Evolutionary conservation across 2,888 invertebrate genomes (phyloP), one percentile per base, ranked within the genome.

Genomic region (Halocaridina rubra): DNA sequence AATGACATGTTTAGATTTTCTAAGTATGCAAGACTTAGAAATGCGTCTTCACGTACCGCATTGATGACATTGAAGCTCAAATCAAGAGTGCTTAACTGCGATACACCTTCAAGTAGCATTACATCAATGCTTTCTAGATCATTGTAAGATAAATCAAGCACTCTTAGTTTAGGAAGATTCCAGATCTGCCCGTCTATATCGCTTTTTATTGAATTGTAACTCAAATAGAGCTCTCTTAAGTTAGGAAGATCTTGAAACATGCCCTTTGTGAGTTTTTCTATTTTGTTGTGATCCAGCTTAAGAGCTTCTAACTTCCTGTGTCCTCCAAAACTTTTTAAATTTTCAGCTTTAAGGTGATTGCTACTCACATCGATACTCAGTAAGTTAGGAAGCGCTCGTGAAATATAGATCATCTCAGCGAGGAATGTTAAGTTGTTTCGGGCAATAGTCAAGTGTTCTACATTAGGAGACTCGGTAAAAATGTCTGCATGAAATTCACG

Each of bases 1-100:
- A 94, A 93, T 88, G 94, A 94, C 61, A 96, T 90, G 90, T 96
- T 95, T 67, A 97, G 90, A 87, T 94, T 91, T 91, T 96, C 95
- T 78, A 97, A 90, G 69, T 93, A 92, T 33, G 92, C 91, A 59
- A 96, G 92, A 57, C 96, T 96, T 69, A 93, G 92, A 86, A 97
- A 94, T 0, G 94, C 93, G 4, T 93, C 93, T 84, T 93, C 93
- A 88, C 96, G 95, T 67, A 97, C 90, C 82, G 93, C 92, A 86
- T 94, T 93, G 69, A 97, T 91, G 0, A 94, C 93, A 90, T 97
- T 97, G 86, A 94, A 93, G 32, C 94, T 94, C 88, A 96, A 91
- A 89, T 94, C 94, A 1, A 90, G 57, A 30, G 87, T 88, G 30
- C 80, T 88, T 10, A 90, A 86, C n/a, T 32, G 57, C 5, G 88